Percentiles rank a stretch among this genome's conserved stretches.
Conservation (phyloP, 1,140 invertebrate genomes). For the Melitaea cinxia region DNA sequence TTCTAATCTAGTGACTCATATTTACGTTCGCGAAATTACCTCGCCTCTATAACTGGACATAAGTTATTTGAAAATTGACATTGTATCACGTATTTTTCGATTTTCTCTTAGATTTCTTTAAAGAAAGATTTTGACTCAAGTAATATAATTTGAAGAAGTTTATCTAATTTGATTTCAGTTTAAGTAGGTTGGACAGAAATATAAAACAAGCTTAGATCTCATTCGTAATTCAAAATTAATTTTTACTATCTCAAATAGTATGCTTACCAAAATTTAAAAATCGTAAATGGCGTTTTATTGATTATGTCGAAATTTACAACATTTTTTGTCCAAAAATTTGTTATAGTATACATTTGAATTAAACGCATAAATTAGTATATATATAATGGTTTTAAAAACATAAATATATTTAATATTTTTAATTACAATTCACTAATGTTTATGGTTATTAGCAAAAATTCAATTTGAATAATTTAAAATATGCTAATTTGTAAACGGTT, state of each 20-base stretch:
- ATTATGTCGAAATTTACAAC: not conserved
- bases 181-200: constrained; percentile 1
- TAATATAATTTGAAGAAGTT: not conserved
- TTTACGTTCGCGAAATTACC: constrained; percentile 49
- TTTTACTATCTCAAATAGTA: not conserved
- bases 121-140: not conserved
- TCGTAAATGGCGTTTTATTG: constrained; percentile 11
- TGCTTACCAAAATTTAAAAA: constrained; percentile 14
- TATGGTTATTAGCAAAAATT: constrained; percentile 23
- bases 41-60: constrained; percentile 53
- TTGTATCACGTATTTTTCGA: constrained; percentile 3
- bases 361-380: not conserved
- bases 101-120: not conserved
- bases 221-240: constrained; percentile 12
- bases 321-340: constrained; percentile 7
- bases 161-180: not conserved
- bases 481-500: constrained; percentile 33
- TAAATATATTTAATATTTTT: not conserved
- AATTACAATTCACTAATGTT: not conserved
- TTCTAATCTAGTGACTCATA: constrained; percentile 58
- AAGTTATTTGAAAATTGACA: constrained; percentile 9
- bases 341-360: not conserved
- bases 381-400: not conserved
- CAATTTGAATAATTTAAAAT: constrained; percentile 36
- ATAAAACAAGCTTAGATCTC: not conserved